phyloP scores from a whole-genome alignment of 2,888 invertebrate species.

The Cremastobaeus sp. region DNA sequence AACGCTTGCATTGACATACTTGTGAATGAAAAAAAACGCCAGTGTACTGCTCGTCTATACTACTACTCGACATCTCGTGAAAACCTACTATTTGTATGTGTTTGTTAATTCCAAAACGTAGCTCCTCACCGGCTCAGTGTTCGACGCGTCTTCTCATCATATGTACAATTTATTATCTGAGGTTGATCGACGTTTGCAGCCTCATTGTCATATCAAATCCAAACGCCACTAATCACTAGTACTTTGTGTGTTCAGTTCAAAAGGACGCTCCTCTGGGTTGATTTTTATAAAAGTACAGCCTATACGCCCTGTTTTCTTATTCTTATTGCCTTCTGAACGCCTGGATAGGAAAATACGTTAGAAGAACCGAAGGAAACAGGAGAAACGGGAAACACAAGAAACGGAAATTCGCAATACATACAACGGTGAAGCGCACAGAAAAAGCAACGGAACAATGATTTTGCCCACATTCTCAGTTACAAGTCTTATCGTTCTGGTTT shows the following conservation, averaged over 20 bases:
- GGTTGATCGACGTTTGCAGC: slow-evolving; percentile 56
- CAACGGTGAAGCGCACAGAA: neutral
- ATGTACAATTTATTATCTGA: slow-evolving; percentile 43
- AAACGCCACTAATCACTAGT: slow-evolving; percentile 21
- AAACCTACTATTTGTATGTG: slow-evolving; percentile 20
- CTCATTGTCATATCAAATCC: slow-evolving; percentile 52
- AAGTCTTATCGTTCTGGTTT: slow-evolving; percentile 64
- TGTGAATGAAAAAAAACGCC: slow-evolving; percentile 50
- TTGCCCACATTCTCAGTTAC: slow-evolving; percentile 11
- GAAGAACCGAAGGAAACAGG: neutral
- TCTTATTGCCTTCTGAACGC: neutral
- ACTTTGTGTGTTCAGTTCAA: neutral
- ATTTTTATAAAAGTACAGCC: slow-evolving; percentile 35
- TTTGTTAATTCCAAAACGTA: slow-evolving; percentile 17
- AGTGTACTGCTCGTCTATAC: slow-evolving; percentile 12
- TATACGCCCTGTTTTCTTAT: neutral
- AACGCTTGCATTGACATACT: slow-evolving; percentile 45
- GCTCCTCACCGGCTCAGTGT: neutral
- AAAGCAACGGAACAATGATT: slow-evolving; percentile 1
- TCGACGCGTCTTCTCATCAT: slow-evolving; percentile 9
- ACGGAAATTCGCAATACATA: too few species aligned
- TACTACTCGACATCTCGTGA: slow-evolving; percentile 11
- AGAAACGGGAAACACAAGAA: neutral
- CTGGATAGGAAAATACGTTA: neutral
- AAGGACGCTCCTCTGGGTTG: slow-evolving; percentile 1